Percentiles rank a stretch among this genome's conserved stretches.
Conservation (phyloP, 1,140 invertebrate genomes). For the Hydropsyche tenuis region DNA sequence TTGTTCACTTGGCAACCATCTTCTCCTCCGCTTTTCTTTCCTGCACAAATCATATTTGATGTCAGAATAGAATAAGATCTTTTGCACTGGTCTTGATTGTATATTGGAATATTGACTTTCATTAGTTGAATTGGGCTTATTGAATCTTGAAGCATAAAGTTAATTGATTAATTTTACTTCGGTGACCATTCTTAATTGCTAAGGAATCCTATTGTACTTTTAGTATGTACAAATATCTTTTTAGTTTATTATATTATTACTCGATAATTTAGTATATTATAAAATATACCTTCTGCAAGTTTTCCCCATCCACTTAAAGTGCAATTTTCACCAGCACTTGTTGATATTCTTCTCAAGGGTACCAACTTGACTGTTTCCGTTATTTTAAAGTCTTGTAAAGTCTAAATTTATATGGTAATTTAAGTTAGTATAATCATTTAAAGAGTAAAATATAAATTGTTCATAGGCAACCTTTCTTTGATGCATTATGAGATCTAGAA, state of each 20-base stretch:
- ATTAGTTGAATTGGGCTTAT: neutral
- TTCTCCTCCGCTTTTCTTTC: constrained; percentile 32
- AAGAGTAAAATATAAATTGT: too few relatives aligned
- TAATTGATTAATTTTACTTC: too few relatives aligned
- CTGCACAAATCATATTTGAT: constrained; percentile 19
- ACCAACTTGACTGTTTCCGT: neutral
- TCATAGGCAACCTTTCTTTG: too few relatives aligned
- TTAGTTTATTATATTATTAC: too few relatives aligned
- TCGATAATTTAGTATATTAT: neutral
- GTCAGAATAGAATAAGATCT: neutral
- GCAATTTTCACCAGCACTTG: neutral
- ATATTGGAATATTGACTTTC: neutral
- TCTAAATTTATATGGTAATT: constrained; percentile 40
- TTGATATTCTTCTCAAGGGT: neutral
- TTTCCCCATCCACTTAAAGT: neutral
- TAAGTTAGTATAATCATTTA: too few relatives aligned
- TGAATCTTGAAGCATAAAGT: neutral
- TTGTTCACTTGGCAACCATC: constrained; percentile 50
- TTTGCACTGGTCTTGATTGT: neutral
- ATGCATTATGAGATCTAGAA: too few relatives aligned
- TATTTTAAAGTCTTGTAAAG: neutral
- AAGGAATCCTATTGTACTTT: neutral
- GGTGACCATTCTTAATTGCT: too few relatives aligned
- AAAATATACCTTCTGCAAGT: neutral
- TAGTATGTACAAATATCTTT: too few relatives aligned